Percentiles rank a stretch among this genome's conserved stretches.
Conservation (phyloP, 92 coral and sea anemone genomes). For the Isaurus tuberculatus region DNA sequence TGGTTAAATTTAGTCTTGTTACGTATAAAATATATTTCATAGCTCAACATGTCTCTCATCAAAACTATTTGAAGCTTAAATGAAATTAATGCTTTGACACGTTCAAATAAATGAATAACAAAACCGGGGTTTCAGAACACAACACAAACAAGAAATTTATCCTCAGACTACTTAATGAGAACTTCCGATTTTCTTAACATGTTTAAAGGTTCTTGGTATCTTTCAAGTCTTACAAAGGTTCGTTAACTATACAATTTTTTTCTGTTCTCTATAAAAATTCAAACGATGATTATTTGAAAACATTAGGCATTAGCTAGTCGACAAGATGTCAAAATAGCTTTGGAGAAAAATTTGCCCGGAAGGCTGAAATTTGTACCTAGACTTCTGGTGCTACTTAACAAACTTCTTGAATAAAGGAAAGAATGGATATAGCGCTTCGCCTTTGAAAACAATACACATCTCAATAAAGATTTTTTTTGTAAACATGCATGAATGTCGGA, state of each 20-base stretch:
- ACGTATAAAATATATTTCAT: background rate
- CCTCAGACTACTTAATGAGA: conserved; percentile 6
- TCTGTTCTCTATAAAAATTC: background rate
- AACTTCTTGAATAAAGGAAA: background rate
- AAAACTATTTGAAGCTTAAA: background rate
- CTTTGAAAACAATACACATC: conserved; percentile 13
- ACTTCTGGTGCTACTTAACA: conserved; percentile 17
- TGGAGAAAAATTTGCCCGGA: conserved; percentile 22
- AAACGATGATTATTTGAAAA: background rate
- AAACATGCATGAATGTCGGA: background rate
- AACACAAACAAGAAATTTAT: conserved; percentile 30
- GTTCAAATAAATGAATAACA: background rate
- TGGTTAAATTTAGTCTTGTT: background rate
- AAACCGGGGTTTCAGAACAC: background rate
- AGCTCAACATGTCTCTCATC: background rate
- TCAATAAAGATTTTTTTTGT: background rate
- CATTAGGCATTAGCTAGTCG: background rate
- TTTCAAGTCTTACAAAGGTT: background rate
- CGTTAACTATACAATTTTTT: background rate
- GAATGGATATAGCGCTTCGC: background rate
- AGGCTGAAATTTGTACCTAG: conserved; percentile 8
- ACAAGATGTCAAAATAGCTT: too few relatives aligned
- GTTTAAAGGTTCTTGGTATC: background rate
- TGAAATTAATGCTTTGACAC: conserved; percentile 20
- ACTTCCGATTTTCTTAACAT: background rate